Base-by-base conservation (phyloP, 1,140 invertebrate genomes). In the Meloidogyne chitwoodi region DNA sequence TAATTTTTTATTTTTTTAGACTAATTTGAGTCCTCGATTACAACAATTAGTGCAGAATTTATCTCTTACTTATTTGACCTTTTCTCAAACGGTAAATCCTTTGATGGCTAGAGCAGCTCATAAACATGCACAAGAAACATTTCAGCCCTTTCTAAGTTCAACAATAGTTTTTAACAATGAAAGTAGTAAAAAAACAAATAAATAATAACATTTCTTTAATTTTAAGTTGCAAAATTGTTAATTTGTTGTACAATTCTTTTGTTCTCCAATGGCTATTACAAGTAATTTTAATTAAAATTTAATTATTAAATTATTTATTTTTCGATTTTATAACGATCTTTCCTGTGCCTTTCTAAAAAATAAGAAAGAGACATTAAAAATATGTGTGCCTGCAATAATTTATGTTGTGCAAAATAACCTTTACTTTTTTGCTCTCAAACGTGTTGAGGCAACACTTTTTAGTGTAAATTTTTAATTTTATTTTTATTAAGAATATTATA, bases 341-440 rank as follows among this genome's bases (percentile, higher is more conserved):
- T 27, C 16, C 5, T 22, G 29, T 16, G 77, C 79, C 16, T 80
- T 80, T 67, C 14, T 81, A 26, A 73, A 70, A 26, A 80, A 80
- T 44, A 80, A 80, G 66, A 61, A 73, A 63, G 79, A 80, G 41
- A 80, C 79, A 6, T 19, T 77, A 6, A 80, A 81, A 76, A 80
- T 80, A 16, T 70, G 72, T 67, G 68, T 80, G 29, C 79, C 79
- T 6, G 79, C 79, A 19, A 62, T 80, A 11, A 82, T 80, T 73
- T 80, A 80, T 77, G 79, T 80, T 77, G 71, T 80, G 14, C 79
- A 80, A 74, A 80, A 80, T 44, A 80, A 80, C 48, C 44, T 80
- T 11, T 80, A 81, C n/a, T 80, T 76, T 66, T 80, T 75, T 66
- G 79, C 80, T 19, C 56, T 81, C 12, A 78, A 77, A 65, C 79